phyloP scores from a whole-genome alignment of 2,888 invertebrate genomes.

The Frankliniella fusca region DNA sequence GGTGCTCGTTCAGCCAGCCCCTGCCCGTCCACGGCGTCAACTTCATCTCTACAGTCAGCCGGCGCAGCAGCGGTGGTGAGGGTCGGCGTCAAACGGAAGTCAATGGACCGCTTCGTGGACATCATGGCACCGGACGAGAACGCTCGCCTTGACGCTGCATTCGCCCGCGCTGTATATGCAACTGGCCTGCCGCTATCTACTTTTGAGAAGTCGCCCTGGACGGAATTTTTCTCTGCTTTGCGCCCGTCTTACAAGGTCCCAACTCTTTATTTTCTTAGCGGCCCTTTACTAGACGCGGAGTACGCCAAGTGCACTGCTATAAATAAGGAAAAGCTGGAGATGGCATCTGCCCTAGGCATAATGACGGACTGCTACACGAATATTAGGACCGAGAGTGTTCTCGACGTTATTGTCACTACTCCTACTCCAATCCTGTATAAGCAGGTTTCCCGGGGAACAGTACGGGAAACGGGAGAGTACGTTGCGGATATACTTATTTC shows the following conservation, averaged over 20 bases:
- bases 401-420: background rate
- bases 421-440: slow-evolving; percentile 27
- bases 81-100: background rate
- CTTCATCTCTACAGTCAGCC: background rate
- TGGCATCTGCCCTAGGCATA: background rate
- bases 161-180: background rate
- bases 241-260: background rate
- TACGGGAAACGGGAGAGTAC: slow-evolving; percentile 19
- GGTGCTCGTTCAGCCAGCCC: background rate
- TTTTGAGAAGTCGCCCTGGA: background rate
- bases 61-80: background rate
- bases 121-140: background rate
- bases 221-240: background rate
- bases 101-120: background rate
- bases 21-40: background rate
- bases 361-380: slow-evolving; percentile 23
- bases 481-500: background rate
- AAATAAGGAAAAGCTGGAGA: background rate
- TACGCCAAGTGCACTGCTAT: background rate
- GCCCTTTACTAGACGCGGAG: background rate
- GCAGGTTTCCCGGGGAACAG: slow-evolving; percentile 24
- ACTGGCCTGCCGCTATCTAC: background rate
- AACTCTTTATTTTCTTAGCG: background rate
- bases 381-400: background rate
- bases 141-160: background rate